Evolutionary conservation across 1,140 invertebrate genomes (phyloP).

Genomic region (Drosophila arawakana): DNA sequence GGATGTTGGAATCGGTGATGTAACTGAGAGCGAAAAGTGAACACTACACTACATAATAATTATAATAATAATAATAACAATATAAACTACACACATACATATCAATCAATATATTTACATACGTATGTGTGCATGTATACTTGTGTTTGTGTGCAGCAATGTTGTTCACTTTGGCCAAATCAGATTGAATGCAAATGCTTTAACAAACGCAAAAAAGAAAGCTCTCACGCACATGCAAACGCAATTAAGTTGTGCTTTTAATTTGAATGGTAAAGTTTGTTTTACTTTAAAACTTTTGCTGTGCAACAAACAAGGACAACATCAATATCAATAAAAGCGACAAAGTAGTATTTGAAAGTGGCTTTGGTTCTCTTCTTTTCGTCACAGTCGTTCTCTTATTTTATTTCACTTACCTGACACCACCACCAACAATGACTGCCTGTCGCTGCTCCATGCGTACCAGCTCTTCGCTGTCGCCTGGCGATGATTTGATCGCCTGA

Average conservation of each 20-base stretch:
- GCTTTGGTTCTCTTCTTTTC: background rate
- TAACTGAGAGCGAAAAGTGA: slow-evolving; percentile 42
- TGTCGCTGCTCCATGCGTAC: slow-evolving; percentile 68
- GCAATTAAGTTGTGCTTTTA: slow-evolving; percentile 34
- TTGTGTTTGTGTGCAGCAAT: background rate
- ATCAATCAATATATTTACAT: background rate
- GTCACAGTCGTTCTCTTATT: slow-evolving; percentile 2
- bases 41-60: slow-evolving; percentile 10
- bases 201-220: slow-evolving; percentile 40
- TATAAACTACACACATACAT: slow-evolving; percentile 7
- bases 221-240: slow-evolving; percentile 50
- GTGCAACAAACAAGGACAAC: slow-evolving; percentile 33
- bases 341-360: slow-evolving; percentile 16
- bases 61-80: slow-evolving; percentile 14
- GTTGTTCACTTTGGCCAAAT: slow-evolving; percentile 25
- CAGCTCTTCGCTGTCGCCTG: slow-evolving; percentile 73
- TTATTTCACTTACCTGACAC: slow-evolving; percentile 77
- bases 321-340: slow-evolving; percentile 27
- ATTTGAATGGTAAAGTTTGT: slow-evolving; percentile 19
- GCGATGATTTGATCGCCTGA: slow-evolving; percentile 77
- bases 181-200: slow-evolving; percentile 34
- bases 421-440: slow-evolving; percentile 72
- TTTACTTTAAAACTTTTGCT: slow-evolving; percentile 7
- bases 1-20: slow-evolving; percentile 35
- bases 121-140: background rate